Conservation (phyloP, 2,888 invertebrate species). For the Drosophila conformis region DNA sequence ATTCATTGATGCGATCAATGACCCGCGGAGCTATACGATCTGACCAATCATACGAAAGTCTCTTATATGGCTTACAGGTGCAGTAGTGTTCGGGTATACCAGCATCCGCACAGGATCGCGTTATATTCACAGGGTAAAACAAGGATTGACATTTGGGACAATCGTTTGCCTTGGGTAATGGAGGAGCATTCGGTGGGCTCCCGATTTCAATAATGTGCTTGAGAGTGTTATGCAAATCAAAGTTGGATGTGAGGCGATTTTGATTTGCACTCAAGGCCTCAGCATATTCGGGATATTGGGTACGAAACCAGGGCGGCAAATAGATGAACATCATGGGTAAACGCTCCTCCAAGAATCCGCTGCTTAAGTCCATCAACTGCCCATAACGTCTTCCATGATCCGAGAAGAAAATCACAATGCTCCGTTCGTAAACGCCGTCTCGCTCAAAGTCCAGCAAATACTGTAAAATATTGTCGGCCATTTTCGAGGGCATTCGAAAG, state of each 20-base stretch:
- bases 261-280: conserved; percentile 87
- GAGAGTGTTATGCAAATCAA: conserved; percentile 90
- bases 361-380: conserved; percentile 87
- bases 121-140: conserved; percentile 86
- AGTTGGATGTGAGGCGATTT: conserved; percentile 89
- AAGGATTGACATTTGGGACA: conserved; percentile 89
- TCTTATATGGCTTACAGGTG: conserved; percentile 86
- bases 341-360: conserved; percentile 91
- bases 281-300: conserved; percentile 86
- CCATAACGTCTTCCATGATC: conserved; percentile 92
- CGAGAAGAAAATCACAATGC: conserved; percentile 89
- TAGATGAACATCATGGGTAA: conserved; percentile 90
- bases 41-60: conserved; percentile 30
- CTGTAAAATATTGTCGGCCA: conserved; percentile 87
- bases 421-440: conserved; percentile 87
- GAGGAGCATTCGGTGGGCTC: conserved; percentile 50
- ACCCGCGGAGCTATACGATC: conserved; percentile 43
- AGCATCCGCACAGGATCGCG: conserved; percentile 88
- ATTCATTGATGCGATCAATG: conserved; percentile 58
- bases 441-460: conserved; percentile 87
- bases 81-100: conserved; percentile 90
- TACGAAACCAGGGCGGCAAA: conserved; percentile 88
- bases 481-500: conserved; percentile 87
- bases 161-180: conserved; percentile 82
- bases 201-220: conserved; percentile 86